Evolutionary conservation across 1,140 invertebrate genomes (phyloP), one percentile per base, ranked within the genome.

Genomic region (Cydia strobilella): DNA sequence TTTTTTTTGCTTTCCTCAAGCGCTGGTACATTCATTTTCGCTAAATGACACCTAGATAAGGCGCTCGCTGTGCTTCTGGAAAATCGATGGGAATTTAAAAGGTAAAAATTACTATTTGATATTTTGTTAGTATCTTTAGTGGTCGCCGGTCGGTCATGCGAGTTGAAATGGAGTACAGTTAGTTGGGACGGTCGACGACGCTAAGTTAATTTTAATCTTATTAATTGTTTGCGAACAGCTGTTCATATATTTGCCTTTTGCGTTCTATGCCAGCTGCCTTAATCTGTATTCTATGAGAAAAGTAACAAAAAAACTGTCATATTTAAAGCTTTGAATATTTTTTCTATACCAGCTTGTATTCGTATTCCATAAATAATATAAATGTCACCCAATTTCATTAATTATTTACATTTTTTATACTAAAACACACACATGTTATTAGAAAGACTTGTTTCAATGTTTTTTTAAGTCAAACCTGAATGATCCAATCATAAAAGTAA

Each of bases 71-170:
- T n/a, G 13, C 27, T 69, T n/a, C 31, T 69, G 65, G 65, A 39
- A 10, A 69, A 69, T 69, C 65, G 65, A 69, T 69, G 65, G 27
- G 31, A 69, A 39, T 69, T 69, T 39, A 69, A 69, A 69, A 69
- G 65, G 65, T 69, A 69, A 35, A 59, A 23, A n/a, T 59, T 7
- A 59, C 54, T 59, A 59, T 9, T 7, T 69, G 20, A 10, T 66
- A 39, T 69, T 35, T 69, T 69, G 23, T 27, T 31, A 15, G 5
- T n/a, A 66, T 3, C 42, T 59, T 59, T 59, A 23, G 54, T 69
- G 65, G n/a, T 18, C 31, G 65, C 27, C 31, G 25, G 65, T 31
- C 35, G 27, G 25, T 69, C 13, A 15, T 15, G 1, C 27, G 65
- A 12, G 3, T 15, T 12, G 15, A 69, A 69, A 31, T 69, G 65